Conservation (phyloP, 2,113 vertebrate species). For the Nipponia nippon region DNA sequence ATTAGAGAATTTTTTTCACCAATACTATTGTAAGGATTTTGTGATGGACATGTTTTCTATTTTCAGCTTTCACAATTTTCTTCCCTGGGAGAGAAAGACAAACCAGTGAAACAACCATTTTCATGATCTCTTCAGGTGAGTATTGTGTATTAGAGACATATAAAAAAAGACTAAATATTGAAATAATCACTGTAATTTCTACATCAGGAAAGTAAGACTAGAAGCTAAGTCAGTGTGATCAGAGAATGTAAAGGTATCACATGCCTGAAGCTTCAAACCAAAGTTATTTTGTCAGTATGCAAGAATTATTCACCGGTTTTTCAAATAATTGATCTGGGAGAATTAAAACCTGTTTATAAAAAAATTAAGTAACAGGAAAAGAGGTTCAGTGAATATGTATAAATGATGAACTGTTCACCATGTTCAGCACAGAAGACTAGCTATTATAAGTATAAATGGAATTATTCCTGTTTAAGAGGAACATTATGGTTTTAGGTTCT, state of each 20-base stretch:
- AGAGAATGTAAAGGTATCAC: background rate
- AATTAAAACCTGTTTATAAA: background rate
- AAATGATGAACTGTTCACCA: background rate
- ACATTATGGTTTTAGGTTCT: background rate
- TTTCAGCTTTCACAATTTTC: background rate
- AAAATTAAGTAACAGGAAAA: background rate
- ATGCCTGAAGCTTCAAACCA: background rate
- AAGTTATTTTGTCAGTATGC: background rate
- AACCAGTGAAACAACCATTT: background rate
- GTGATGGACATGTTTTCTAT: background rate
- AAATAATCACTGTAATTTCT: background rate
- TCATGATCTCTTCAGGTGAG: background rate
- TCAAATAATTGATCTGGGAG: background rate
- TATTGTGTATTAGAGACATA: background rate
- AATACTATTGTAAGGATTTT: fast-evolving
- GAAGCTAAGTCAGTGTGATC: background rate
- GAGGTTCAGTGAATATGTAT: background rate
- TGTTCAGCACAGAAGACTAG: background rate
- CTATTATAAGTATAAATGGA: background rate
- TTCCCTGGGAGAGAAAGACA: background rate
- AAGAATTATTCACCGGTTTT: background rate
- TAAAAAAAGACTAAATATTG: background rate
- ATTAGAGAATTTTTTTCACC: background rate
- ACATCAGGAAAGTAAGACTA: background rate
- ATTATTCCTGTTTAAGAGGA: background rate